phyloP scores from a whole-genome alignment of 2,113 vertebrate species.

The Sprattus sprattus region DNA sequence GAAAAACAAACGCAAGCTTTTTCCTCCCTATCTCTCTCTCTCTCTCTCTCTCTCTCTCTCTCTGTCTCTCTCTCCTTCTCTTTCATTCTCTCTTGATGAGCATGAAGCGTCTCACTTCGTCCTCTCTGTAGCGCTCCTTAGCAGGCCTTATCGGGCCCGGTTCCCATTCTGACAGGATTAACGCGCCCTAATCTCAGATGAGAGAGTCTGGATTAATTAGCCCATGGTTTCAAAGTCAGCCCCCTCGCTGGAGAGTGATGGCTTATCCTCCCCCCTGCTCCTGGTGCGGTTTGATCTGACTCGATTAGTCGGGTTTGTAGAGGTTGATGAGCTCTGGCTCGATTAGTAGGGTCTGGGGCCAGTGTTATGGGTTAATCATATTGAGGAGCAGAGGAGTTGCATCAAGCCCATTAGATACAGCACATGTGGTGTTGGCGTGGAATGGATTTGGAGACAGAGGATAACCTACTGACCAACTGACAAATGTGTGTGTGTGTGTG shows the following conservation, averaged over 20 bases:
- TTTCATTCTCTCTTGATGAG: neutral
- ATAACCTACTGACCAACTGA: neutral
- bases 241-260: too few species aligned
- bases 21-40: too few species aligned
- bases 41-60: neutral
- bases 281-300: neutral
- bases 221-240: conserved; percentile 37
- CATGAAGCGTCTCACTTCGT: neutral
- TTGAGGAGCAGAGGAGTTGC: neutral
- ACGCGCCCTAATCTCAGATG: conserved; percentile 67
- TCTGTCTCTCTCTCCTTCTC: neutral
- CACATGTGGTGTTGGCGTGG: too few species aligned
- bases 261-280: neutral
- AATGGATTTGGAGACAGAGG: neutral
- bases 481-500: neutral
- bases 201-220: conserved; percentile 68
- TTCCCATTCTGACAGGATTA: conserved; percentile 37
- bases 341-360: neutral
- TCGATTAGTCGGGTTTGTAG: neutral
- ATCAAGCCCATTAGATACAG: conserved; percentile 19
- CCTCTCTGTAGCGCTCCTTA: neutral
- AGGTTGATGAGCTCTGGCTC: neutral
- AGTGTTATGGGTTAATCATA: neutral
- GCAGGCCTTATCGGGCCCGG: neutral
- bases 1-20: too few species aligned